These are phyloP conservation scores for Glyptemys insculpta DNA, from an alignment of 2,797 vertebrate genomes.

Conservation along the genomic window DNA sequence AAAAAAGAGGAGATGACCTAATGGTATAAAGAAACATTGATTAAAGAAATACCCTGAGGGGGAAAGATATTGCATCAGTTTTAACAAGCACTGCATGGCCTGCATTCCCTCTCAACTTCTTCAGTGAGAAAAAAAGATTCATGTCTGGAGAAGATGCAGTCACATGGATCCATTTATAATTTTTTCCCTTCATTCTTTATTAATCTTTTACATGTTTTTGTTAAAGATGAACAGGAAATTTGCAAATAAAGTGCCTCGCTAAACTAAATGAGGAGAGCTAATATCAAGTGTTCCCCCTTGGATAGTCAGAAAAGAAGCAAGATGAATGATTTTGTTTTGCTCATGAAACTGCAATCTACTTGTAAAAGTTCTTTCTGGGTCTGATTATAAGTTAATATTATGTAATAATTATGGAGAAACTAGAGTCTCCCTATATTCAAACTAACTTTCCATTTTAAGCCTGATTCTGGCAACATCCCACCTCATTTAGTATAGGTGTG, in stretches of 20 bases:
- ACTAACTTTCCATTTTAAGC: background rate
- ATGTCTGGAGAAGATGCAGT: background rate
- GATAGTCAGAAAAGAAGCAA: background rate
- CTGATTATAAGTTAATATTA: background rate
- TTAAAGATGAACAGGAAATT: conserved; percentile 40
- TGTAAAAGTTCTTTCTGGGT: background rate
- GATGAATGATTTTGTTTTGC: too few species aligned
- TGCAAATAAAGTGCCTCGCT: background rate
- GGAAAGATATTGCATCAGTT: conserved; percentile 38
- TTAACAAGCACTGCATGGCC: conserved; percentile 34
- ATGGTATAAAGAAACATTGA: conserved; percentile 67
- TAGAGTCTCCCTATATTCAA: background rate
- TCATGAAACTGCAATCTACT: too few species aligned
- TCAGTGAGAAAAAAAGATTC: background rate
- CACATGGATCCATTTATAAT: conserved; percentile 67
- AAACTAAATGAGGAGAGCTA: background rate
- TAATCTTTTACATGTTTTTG: conserved; percentile 40
- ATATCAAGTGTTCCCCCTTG: background rate
- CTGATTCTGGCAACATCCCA: conserved; percentile 15
- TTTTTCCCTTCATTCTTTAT: conserved; percentile 14
- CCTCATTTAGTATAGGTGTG: conserved; percentile 30
- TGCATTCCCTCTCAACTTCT: conserved; percentile 18
- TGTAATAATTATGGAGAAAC: background rate
- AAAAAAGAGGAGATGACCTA: conserved; percentile 58
- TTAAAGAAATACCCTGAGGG: conserved; percentile 64